Evolutionary conservation across 2,888 invertebrate species (phyloP).

Genomic region (Tinea semifulvella): DNA sequence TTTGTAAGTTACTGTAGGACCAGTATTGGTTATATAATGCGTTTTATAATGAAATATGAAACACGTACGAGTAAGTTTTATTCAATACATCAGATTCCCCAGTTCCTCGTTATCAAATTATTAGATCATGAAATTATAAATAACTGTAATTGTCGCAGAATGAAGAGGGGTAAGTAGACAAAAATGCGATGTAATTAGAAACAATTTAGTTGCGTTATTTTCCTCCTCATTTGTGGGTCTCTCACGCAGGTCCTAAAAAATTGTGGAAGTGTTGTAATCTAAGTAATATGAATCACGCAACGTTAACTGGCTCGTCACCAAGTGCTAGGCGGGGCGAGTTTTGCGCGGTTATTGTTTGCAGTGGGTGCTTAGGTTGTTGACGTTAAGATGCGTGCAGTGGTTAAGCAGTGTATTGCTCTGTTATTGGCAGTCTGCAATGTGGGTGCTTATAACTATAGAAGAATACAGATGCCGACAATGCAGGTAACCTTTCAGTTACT

Average conservation of each 20-base stretch:
- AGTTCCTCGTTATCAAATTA: too few relatives aligned
- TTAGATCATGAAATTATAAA: not conserved
- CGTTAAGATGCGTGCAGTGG: not conserved
- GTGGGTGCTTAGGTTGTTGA: not conserved
- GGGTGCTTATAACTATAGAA: conserved; percentile 5
- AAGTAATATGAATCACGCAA: conserved; percentile 8
- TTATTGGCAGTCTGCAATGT: not conserved
- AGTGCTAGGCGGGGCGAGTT: conserved; percentile 4
- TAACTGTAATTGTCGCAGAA: not conserved
- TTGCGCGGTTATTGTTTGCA: not conserved
- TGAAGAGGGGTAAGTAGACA: not conserved
- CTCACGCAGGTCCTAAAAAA: conserved; percentile 1
- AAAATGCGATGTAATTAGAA: not conserved
- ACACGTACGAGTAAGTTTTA: too few relatives aligned
- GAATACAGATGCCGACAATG: conserved; percentile 6
- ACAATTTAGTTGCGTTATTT: not conserved
- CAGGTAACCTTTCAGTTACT: conserved; percentile 12
- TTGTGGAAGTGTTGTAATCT: conserved; percentile 7
- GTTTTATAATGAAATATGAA: too few relatives aligned
- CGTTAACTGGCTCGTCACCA: not conserved
- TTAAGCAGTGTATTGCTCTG: not conserved
- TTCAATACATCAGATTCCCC: too few relatives aligned
- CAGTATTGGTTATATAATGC: too few relatives aligned
- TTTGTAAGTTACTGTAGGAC: too few relatives aligned
- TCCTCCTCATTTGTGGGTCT: not conserved